Evolutionary conservation across 1,140 invertebrate species (phyloP).

Genomic region (Rhynchophorus ferrugineus): DNA sequence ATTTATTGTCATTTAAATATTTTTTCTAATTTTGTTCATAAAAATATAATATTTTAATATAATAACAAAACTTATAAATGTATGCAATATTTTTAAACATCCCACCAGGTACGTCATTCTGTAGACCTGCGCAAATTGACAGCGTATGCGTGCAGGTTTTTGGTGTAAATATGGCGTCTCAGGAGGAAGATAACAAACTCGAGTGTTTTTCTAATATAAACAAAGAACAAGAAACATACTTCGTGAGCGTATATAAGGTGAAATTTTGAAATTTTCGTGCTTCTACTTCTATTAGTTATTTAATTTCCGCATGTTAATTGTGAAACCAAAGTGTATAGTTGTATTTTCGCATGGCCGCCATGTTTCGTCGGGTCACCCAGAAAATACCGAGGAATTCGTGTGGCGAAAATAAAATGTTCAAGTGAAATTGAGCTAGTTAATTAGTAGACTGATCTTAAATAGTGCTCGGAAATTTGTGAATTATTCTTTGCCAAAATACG

Average conservation of each 20-base stretch:
- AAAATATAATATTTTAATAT: no score
- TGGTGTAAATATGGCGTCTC: slow-evolving; percentile 40
- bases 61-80: no score
- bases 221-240: slow-evolving; percentile 35
- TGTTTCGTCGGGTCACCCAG: slow-evolving; percentile 28
- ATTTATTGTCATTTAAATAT: no score
- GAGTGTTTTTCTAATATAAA: slow-evolving; percentile 33
- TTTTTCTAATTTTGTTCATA: no score
- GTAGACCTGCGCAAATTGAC: slow-evolving; percentile 11
- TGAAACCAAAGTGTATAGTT: slow-evolving; percentile 33
- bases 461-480: slow-evolving; percentile 2
- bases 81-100: no score
- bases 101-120: no score
- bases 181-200: slow-evolving; percentile 38
- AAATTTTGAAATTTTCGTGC: slow-evolving; percentile 33
- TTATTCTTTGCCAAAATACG: slow-evolving; percentile 3
- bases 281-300: slow-evolving; percentile 33
- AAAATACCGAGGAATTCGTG: slow-evolving; percentile 7
- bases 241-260: slow-evolving; percentile 38
- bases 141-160: slow-evolving; percentile 33
- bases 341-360: slow-evolving; percentile 37
- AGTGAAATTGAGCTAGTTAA: slow-evolving; percentile 9
- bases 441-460: slow-evolving; percentile 1
- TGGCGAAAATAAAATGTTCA: slow-evolving; percentile 3
- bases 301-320: slow-evolving; percentile 36